Evolutionary conservation across 2,888 invertebrate species (phyloP).

Genomic region (Colletes collaris): DNA sequence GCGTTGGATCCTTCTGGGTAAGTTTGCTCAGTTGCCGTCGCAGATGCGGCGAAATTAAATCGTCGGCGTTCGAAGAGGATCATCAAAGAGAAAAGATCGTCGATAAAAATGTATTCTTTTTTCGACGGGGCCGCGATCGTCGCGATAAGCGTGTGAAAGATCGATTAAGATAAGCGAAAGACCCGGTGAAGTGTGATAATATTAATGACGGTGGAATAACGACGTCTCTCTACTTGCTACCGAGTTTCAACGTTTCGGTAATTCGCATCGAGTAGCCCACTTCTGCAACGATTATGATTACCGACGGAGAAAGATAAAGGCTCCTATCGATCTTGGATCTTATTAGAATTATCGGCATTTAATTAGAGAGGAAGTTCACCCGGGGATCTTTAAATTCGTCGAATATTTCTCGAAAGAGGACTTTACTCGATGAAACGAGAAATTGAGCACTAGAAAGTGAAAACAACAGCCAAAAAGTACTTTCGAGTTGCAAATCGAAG

Average conservation of each 20-base stretch:
- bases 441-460: background rate
- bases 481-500: background rate
- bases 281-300: conserved; percentile 3
- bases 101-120: conserved; percentile 17
- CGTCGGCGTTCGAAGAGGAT: conserved; percentile 10
- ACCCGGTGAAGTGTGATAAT: conserved; percentile 7
- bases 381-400: background rate
- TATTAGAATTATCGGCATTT: background rate
- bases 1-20: background rate
- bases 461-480: background rate
- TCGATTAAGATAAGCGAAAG: conserved; percentile 25
- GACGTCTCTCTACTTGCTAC: background rate
- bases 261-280: conserved; percentile 8
- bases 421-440: conserved; percentile 3
- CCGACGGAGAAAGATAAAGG: background rate
- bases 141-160: conserved; percentile 13
- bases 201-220: conserved; percentile 4
- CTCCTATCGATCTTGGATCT: background rate
- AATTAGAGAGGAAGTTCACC: background rate
- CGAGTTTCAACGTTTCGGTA: background rate
- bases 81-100: conserved; percentile 4
- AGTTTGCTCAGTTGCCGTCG: background rate
- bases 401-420: background rate
- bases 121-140: background rate
- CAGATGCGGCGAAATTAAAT: background rate